phyloP scores from a whole-genome alignment of 2,888 invertebrate species.

The Melanostoma scalare region DNA sequence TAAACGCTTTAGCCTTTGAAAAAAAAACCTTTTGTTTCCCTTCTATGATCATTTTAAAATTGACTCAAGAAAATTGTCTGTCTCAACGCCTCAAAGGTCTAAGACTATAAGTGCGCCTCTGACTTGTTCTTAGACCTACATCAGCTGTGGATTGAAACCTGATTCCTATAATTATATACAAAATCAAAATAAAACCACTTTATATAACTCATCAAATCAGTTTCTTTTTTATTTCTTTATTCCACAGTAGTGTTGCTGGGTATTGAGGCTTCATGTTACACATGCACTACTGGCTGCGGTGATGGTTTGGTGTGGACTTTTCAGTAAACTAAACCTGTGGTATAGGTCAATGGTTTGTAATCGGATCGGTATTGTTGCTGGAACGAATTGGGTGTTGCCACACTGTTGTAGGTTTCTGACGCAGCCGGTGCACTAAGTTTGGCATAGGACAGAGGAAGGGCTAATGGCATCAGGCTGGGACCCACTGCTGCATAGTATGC shows the following conservation, averaged over 20 bases:
- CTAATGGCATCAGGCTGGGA: constrained; percentile 35
- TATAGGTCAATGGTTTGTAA: constrained; percentile 78
- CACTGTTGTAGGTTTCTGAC: constrained; percentile 79
- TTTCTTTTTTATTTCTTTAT: constrained; percentile 59
- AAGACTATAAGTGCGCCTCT: background rate
- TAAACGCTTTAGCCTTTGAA: too few relatives aligned
- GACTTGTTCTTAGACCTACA: background rate
- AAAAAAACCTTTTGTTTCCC: too few relatives aligned
- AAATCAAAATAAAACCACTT: constrained; percentile 35
- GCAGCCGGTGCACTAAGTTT: constrained; percentile 73
- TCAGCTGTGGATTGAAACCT: constrained; percentile 35
- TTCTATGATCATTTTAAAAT: too few relatives aligned
- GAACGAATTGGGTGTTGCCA: constrained; percentile 78
- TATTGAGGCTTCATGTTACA: constrained; percentile 53
- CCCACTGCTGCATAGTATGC: constrained; percentile 74
- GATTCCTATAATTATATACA: constrained; percentile 22
- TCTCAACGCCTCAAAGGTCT: background rate
- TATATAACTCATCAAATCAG: constrained; percentile 59
- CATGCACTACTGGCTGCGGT: background rate
- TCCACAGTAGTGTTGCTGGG: background rate
- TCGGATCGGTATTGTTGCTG: constrained; percentile 79
- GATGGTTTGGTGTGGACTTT: constrained; percentile 21
- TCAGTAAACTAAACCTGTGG: constrained; percentile 75
- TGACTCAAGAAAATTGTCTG: background rate
- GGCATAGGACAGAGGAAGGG: constrained; percentile 75